These are phyloP conservation scores for Morpho achilles DNA, from an alignment of 2,888 invertebrate species.

Conservation along the genomic window DNA sequence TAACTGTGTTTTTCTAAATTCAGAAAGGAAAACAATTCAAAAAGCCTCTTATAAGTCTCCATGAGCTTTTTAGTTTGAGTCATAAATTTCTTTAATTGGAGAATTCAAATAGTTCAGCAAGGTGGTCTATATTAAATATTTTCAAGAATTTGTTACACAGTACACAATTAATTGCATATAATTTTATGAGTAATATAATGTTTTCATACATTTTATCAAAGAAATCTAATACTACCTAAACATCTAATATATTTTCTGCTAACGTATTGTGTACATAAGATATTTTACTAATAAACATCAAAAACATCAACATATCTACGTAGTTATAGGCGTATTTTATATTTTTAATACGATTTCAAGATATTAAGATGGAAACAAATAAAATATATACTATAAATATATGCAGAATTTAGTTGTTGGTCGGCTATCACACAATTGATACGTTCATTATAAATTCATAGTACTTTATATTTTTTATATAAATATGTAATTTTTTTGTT, in stretches of 20 bases:
- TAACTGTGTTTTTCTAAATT: no score
- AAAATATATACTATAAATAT: conserved; percentile 5
- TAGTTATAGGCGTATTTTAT: not conserved
- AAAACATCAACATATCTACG: conserved; percentile 6
- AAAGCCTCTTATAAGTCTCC: no score
- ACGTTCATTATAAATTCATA: conserved; percentile 45
- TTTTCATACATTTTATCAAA: conserved; percentile 16
- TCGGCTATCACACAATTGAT: conserved; percentile 70
- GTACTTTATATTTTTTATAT: conserved; percentile 10
- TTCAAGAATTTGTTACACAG: no score
- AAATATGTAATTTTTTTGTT: no score
- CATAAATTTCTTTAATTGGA: no score
- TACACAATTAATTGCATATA: no score
- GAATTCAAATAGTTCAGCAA: no score
- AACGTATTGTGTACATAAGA: not conserved
- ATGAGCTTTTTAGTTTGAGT: no score
- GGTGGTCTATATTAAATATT: no score
- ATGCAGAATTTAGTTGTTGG: conserved; percentile 47
- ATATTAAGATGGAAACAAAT: conserved; percentile 2
- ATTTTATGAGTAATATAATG: conserved; percentile 31
- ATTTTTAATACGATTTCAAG: not conserved
- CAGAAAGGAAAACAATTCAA: no score
- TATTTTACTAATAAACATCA: conserved; percentile 10
- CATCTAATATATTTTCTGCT: not conserved
- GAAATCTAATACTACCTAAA: no score